Conservation (phyloP, 1,140 invertebrate species). For the Drosophila neocordata region DNA sequence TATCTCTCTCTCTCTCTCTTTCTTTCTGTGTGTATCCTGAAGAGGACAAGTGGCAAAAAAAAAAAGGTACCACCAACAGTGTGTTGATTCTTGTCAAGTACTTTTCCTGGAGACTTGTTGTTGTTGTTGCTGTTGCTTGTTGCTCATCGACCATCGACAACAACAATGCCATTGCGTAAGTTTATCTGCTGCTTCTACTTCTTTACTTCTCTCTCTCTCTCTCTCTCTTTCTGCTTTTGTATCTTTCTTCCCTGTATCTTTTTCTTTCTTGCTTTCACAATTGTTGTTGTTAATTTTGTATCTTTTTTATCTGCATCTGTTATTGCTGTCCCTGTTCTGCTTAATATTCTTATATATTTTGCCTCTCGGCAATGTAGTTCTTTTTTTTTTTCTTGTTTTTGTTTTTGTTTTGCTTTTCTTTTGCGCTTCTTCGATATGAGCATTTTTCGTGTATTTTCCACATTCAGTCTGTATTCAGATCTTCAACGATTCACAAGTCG, state of each 20-base stretch:
- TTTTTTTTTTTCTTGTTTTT: slow-evolving; percentile 26
- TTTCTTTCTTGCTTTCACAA: slow-evolving; percentile 17
- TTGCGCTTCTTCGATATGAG: slow-evolving; percentile 47
- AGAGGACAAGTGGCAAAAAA: slow-evolving; percentile 46
- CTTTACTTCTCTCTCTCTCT: slow-evolving; percentile 6
- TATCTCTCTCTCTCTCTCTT: not conserved
- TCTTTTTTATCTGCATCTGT: slow-evolving; percentile 9
- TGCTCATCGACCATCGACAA: slow-evolving; percentile 22
- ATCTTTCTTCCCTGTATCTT: slow-evolving; percentile 10
- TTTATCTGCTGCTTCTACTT: slow-evolving; percentile 59
- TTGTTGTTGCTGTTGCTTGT: slow-evolving; percentile 25
- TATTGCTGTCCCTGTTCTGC: slow-evolving; percentile 7
- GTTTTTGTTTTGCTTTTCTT: slow-evolving; percentile 3
- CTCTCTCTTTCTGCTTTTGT: slow-evolving; percentile 5
- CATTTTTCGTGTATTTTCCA: slow-evolving; percentile 69
- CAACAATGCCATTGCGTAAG: slow-evolving; percentile 60
- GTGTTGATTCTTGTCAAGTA: slow-evolving; percentile 14
- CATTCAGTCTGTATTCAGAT: slow-evolving; percentile 75
- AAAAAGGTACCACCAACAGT: slow-evolving; percentile 50
- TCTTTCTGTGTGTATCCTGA: not conserved
- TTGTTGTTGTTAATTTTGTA: slow-evolving; percentile 15
- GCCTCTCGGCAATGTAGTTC: slow-evolving; percentile 47
- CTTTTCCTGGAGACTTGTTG: slow-evolving; percentile 24
- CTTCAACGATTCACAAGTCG: slow-evolving; percentile 67
- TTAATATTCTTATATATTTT: slow-evolving; percentile 3